Evolutionary conservation across 2,113 vertebrate species (phyloP), one percentile per base, ranked within the genome.

Genomic region (Oreochromis tanganicae): DNA sequence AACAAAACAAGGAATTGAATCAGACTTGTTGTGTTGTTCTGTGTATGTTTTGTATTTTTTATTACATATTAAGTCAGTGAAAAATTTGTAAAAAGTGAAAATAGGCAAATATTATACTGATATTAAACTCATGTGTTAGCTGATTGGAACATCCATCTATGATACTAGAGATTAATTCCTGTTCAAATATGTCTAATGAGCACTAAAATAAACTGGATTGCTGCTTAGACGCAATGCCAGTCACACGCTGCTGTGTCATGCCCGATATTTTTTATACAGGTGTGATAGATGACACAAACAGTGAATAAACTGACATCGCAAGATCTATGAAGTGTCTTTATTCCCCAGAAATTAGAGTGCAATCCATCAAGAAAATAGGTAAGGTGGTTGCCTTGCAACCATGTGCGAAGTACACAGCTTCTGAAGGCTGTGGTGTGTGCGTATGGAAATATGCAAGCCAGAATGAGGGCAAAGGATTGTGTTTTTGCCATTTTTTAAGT

Each of bases 391-490:
- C 87, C 78, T 88, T 92, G 85, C 89, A 89, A 92, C 82, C 48
- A 19, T 68, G 80, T 80, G 61, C 85, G 86, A 88, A 82, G 88
- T 50, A 63, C 21, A n/a, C 38, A 32, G 85, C 80, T 89, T 81
- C 32, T 86, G 81, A 87, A 82, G 84, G 87, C 88, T 89, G 85
- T 13, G 50, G 32, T 43, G 82, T 82, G 85, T 87, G 63, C 75
- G 78, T 86, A 88, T 86, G 59, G 84, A 92, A 92, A 86, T 88
- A 46, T 83, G 56, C 19, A 57, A 38, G 75, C 88, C 61, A 54
- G n/a, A 94, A 92, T 59, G 71, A 93, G 91, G 89, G 86, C 93
- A 89, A 85, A 80, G 91, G 84, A 90, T 88, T 90, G 85, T 79
- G 56, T 92, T 90, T 83, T 66, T 84, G 71, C 66, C 84, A 92